Conservation (phyloP, 1,140 invertebrate species). For the Acyrthosiphon pisum region DNA sequence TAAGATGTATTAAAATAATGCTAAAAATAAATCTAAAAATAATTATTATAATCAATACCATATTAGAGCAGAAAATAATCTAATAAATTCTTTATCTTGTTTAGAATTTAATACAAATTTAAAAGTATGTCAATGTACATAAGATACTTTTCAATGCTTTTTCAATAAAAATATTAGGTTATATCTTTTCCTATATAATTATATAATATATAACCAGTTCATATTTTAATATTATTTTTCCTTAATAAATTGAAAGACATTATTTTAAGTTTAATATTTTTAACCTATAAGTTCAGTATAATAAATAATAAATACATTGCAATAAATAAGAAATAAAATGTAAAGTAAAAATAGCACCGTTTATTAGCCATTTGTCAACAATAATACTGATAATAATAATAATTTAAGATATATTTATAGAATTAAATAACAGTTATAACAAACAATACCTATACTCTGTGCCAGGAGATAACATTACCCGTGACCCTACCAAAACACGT, state of each 20-base stretch:
- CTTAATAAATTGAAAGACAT: background rate
- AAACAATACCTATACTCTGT: background rate
- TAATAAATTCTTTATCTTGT: too few relatives aligned
- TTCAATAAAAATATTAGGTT: too few relatives aligned
- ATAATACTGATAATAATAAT: background rate
- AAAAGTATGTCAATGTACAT: too few relatives aligned
- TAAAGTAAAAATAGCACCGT: background rate
- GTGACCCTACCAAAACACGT: too few relatives aligned
- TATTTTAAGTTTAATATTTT: background rate
- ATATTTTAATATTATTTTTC: background rate
- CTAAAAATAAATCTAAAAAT: background rate
- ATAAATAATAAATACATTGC: background rate
- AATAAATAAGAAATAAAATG: background rate
- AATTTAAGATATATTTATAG: background rate
- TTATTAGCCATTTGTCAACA: background rate
- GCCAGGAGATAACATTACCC: too few relatives aligned
- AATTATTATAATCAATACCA: too few relatives aligned
- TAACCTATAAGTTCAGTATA: background rate
- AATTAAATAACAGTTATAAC: background rate
- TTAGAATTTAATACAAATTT: too few relatives aligned
- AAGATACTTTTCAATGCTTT: too few relatives aligned
- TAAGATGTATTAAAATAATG: background rate
- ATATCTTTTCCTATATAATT: too few relatives aligned
- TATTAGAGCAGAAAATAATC: too few relatives aligned
- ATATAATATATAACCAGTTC: background rate